Evolutionary conservation across 2,888 invertebrate genomes (phyloP), one percentile per base, ranked within the genome.

Genomic region (Lasius platythorax): DNA sequence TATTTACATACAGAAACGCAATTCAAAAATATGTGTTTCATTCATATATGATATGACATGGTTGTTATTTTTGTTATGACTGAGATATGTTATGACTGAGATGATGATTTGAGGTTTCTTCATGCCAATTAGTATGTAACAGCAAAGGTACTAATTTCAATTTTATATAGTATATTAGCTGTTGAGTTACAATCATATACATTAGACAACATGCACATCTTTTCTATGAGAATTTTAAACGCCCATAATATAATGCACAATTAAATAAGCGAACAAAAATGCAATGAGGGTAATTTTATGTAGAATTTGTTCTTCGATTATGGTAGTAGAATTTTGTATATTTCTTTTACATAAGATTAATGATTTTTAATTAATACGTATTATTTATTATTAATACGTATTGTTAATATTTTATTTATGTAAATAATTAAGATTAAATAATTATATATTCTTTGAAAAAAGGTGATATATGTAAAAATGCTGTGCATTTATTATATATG

Each of bases 371-470:
- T 37, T 4, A 40, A 8, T 78, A 56, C 30, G 2, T 56, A 53
- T 23, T 15, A 28, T 66, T 28, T 46, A 43, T 46, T 67, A 8
- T 53, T 33, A 28, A 70, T 23, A 23, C 6, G 9, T 61, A 23
- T 46, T 30, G 18, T 72, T 70, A 64, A 23, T 40, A 3, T 40
- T 11, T n/a, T 78, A 37, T 68, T 78, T 78, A 11, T 56, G 68
- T 78, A 68, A 58, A 78, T 78, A 68, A 68, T 67, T 56, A 66
- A 37, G 18, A 56, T 66, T 4, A 33, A 28, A 56, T 43, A 68
- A 58, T 68, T 78, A 46, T 46, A 46, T 46, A 23, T 68, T 78
- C 30, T 78, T 43, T 43, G 43, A 68, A 6, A 15, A 23, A 56
- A 68, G n/a, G 28, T n/a, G 15, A 4, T 15, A 9, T 53, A 18